phyloP scores from a whole-genome alignment of 2,797 vertebrate species.

The Esox lucius region DNA sequence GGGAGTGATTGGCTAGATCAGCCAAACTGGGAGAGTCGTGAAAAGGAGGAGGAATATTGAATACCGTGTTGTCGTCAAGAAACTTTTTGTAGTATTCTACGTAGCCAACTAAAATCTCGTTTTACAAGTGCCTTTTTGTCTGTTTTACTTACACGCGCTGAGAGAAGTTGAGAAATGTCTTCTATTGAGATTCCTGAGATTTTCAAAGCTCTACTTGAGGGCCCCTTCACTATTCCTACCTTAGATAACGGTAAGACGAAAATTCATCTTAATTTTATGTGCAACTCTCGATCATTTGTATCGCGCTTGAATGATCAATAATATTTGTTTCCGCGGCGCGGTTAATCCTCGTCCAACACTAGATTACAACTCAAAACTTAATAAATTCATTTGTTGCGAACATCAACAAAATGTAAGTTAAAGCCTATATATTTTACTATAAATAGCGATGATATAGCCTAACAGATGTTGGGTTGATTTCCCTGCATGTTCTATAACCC shows the following conservation, averaged over 20 bases:
- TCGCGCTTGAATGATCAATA: background rate
- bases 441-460: background rate
- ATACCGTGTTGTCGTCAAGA: constrained; percentile 9
- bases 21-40: background rate
- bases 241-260: constrained; percentile 80
- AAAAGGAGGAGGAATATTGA: constrained; percentile 13
- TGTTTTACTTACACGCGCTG: background rate
- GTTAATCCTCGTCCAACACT: background rate
- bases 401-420: background rate
- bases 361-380: background rate
- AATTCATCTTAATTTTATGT: background rate
- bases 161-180: constrained; percentile 48
- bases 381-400: background rate
- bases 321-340: background rate
- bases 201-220: constrained; percentile 86
- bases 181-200: constrained; percentile 87
- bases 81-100: background rate
- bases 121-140: background rate
- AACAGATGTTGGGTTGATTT: background rate
- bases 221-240: constrained; percentile 79
- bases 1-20: constrained; percentile 49
- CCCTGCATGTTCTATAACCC: background rate
- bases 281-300: background rate
- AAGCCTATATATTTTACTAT: background rate
- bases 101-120: background rate